Conservation (phyloP, 1,140 invertebrate genomes). For the Aphelenchoides avenae region DNA sequence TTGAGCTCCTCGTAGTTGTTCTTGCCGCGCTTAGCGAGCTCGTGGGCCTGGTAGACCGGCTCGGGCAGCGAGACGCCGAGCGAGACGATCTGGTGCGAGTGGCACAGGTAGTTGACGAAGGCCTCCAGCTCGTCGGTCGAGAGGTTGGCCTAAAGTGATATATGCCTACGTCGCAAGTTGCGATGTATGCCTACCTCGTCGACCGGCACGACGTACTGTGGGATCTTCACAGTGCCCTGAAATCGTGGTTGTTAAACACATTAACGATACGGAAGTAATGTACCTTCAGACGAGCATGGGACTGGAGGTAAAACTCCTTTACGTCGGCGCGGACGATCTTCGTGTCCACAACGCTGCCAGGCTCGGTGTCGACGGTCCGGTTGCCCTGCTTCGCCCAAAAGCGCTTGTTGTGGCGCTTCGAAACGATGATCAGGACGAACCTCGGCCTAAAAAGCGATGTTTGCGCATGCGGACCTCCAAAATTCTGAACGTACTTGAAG, state of each 20-base stretch:
- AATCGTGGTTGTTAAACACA: not conserved
- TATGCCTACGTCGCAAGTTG: no score
- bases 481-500: not conserved
- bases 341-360: slow-evolving; percentile 21
- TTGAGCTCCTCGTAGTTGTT: slow-evolving; percentile 27
- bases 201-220: slow-evolving; percentile 22
- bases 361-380: slow-evolving; percentile 14
- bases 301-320: slow-evolving; percentile 21
- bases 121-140: slow-evolving; percentile 24
- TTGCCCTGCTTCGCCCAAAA: slow-evolving; percentile 16
- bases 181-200: slow-evolving; percentile 19
- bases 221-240: slow-evolving; percentile 30
- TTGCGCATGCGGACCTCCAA: no score
- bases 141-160: no score
- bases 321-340: slow-evolving; percentile 17
- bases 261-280: not conserved
- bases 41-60: slow-evolving; percentile 25
- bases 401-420: slow-evolving; percentile 35
- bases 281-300: slow-evolving; percentile 16
- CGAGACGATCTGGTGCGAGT: slow-evolving; percentile 26
- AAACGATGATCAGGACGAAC: slow-evolving; percentile 21
- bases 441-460: slow-evolving; percentile 5
- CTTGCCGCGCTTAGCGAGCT: slow-evolving; percentile 25
- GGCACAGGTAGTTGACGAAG: slow-evolving; percentile 16
- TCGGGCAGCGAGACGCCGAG: slow-evolving; percentile 15